A percentile compares a stretch with the other conserved stretches of the same genome.
Evolutionary conservation across 2,888 invertebrate species (phyloP).

Genomic region (Crioceris asparagi): DNA sequence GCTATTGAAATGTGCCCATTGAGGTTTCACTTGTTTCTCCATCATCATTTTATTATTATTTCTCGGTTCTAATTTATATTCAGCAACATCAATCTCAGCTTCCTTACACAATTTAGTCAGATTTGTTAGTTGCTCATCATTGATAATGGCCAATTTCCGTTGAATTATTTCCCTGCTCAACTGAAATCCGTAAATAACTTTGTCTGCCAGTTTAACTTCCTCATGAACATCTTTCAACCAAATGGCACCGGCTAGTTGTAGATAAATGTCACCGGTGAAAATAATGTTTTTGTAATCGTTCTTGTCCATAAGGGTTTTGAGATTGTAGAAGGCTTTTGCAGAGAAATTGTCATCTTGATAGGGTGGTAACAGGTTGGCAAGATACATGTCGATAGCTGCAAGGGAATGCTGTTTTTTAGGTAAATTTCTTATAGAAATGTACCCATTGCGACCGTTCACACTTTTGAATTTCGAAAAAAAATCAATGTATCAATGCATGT

Average conservation of each 20-base stretch:
- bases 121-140: conserved; percentile 28
- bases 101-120: conserved; percentile 40
- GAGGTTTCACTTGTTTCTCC: conserved; percentile 21
- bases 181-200: conserved; percentile 42
- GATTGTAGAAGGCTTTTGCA: conserved; percentile 14
- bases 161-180: conserved; percentile 44
- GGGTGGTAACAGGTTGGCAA: conserved; percentile 31
- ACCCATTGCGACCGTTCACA: too few species aligned
- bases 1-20: conserved; percentile 44
- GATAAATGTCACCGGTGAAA: conserved; percentile 40
- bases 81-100: conserved; percentile 29
- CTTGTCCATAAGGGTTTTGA: conserved; percentile 18
- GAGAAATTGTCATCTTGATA: conserved; percentile 28
- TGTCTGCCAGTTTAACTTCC: conserved; percentile 40
- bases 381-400: conserved; percentile 24
- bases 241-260: conserved; percentile 50
- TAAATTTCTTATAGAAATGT: too few species aligned
- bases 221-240: conserved; percentile 55
- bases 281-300: conserved; percentile 20
- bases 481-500: too few species aligned
- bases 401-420: too few species aligned
- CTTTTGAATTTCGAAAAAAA: too few species aligned
- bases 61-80: conserved; percentile 17
- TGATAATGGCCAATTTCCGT: conserved; percentile 32
- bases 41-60: conserved; percentile 6